Evolutionary conservation across 2,797 vertebrate genomes (phyloP).

Genomic region (Masticophis lateralis): DNA sequence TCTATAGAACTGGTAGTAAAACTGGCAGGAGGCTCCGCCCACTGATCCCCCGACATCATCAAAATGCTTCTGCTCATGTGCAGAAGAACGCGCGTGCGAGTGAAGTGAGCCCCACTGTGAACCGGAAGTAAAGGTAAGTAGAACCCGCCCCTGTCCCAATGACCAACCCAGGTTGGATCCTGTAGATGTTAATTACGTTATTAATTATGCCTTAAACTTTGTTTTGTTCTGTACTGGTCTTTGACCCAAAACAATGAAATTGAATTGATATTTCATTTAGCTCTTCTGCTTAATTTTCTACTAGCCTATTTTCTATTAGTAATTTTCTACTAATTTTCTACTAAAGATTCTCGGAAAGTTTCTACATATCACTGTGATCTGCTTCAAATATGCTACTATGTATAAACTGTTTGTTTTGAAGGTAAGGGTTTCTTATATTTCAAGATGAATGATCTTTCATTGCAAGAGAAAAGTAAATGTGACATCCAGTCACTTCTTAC

Average conservation of each 20-base stretch:
- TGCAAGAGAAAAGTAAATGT: not conserved
- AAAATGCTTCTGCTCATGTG: too few relatives aligned
- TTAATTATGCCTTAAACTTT: not conserved
- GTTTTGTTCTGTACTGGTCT: not conserved
- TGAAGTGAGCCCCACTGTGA: too few relatives aligned
- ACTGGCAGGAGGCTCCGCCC: too few relatives aligned
- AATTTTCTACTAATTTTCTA: too few relatives aligned
- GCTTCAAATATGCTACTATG: fast-evolving
- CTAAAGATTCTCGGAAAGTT: conserved; percentile 8
- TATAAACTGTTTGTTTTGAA: not conserved
- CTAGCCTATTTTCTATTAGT: too few relatives aligned
- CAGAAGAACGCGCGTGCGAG: too few relatives aligned
- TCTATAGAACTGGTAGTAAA: too few relatives aligned
- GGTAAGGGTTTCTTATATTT: conserved; percentile 1
- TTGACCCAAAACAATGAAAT: not conserved
- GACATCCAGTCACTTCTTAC: conserved; percentile 28
- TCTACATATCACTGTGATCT: not conserved
- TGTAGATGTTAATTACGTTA: not conserved
- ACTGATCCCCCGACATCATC: too few relatives aligned
- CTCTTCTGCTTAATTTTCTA: not conserved
- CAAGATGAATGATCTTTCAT: conserved; percentile 39
- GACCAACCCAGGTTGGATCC: not conserved
- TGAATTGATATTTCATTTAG: not conserved
- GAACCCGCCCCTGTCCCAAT: not conserved
- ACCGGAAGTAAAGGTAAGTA: too few relatives aligned